A percentile compares a stretch with the other conserved stretches of the same genome.
These are phyloP conservation scores for Cydia pomonella DNA, from an alignment of 1,140 invertebrate genomes.

Conservation along the genomic window DNA sequence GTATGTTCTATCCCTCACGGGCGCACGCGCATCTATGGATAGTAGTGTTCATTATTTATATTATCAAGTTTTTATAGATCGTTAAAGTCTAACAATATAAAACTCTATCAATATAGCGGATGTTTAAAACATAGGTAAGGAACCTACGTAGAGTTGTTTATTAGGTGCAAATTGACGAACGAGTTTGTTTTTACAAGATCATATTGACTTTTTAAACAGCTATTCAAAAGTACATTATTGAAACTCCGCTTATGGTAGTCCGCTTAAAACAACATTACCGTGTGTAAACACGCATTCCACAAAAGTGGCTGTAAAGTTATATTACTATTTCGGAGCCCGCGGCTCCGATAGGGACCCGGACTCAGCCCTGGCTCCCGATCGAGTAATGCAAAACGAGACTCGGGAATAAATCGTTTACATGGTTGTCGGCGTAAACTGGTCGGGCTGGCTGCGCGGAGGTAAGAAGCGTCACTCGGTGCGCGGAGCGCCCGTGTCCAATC, in stretches of 20 bases:
- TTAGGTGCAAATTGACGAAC: neutral
- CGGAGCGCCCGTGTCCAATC: conserved; percentile 24
- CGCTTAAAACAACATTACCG: conserved; percentile 6
- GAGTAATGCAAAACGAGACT: conserved; percentile 76
- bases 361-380: conserved; percentile 71
- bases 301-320: conserved; percentile 33
- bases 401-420: conserved; percentile 79
- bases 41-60: no score
- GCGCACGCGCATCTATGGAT: no score
- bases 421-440: conserved; percentile 79
- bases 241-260: neutral
- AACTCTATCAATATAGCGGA: no score
- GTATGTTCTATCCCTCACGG: no score
- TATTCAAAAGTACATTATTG: neutral
- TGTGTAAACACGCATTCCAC: conserved; percentile 31
- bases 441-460: conserved; percentile 57
- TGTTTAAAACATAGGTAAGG: no score
- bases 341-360: conserved; percentile 32
- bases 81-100: no score
- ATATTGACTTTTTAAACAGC: neutral
- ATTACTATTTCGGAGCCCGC: conserved; percentile 27
- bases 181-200: conserved; percentile 1
- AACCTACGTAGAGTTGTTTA: no score
- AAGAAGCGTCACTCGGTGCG: conserved; percentile 49
- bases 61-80: no score